Evolutionary conservation across 2,888 invertebrate species (phyloP).

Genomic region (Tipula unca): DNA sequence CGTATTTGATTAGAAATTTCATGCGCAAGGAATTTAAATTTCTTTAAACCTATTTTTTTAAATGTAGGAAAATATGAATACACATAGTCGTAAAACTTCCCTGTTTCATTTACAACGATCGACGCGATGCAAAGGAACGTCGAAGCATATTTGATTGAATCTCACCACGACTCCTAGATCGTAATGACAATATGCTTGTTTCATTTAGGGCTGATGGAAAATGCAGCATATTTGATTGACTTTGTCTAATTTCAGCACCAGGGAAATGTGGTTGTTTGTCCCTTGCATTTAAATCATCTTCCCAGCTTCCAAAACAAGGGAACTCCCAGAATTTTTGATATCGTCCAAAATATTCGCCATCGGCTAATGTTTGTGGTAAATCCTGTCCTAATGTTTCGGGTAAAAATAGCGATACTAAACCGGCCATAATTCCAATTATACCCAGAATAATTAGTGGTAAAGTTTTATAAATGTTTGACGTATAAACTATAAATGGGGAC

Average conservation of each 20-base stretch:
- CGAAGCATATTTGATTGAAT: conserved; percentile 51
- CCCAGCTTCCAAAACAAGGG: conserved; percentile 58
- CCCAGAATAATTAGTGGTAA: conserved; percentile 74
- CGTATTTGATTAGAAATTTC: no score
- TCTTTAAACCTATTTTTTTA: no score
- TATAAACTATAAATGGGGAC: conserved; percentile 76
- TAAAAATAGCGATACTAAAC: conserved; percentile 64
- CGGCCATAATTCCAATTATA: conserved; percentile 63
- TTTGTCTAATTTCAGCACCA: conserved; percentile 25
- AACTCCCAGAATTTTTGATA: conserved; percentile 75
- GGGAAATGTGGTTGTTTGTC: conserved; percentile 27
- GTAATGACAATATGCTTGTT: no score
- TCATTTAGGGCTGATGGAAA: no score
- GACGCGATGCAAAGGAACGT: conserved; percentile 45
- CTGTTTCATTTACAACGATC: conserved; percentile 31
- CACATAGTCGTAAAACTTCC: no score
- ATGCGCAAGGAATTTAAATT: no score
- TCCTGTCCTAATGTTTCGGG: conserved; percentile 82
- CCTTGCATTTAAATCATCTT: conserved; percentile 33
- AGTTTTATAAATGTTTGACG: conserved; percentile 61
- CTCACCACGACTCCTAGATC: conserved; percentile 56
- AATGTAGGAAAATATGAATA: no score
- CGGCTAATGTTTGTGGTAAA: conserved; percentile 75
- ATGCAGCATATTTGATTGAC: no score
- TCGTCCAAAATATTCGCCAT: conserved; percentile 77